phyloP scores from a whole-genome alignment of 2,113 vertebrate genomes.

The Petrocephalus microphthalmus region DNA sequence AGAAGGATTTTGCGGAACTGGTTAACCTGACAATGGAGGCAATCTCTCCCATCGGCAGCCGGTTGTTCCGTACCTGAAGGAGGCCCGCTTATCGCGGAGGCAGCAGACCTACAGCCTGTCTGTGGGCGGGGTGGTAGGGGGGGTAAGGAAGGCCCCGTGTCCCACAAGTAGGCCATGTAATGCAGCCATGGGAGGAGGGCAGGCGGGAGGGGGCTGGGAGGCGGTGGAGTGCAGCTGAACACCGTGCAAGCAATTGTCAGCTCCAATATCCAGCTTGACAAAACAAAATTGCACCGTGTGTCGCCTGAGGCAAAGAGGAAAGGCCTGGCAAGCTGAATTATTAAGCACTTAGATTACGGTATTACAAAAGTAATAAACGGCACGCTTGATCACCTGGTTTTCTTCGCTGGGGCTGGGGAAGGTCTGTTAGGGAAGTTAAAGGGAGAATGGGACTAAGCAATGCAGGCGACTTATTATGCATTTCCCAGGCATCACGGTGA shows the following conservation, averaged over 20 bases:
- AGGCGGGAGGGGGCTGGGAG: not conserved
- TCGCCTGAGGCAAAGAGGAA: not conserved
- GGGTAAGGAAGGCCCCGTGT: slow-evolving; percentile 1
- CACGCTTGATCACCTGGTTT: not conserved
- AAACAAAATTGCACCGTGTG: not conserved
- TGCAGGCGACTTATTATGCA: not conserved
- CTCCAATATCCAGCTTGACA: slow-evolving; percentile 15
- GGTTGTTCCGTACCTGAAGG: slow-evolving; percentile 53
- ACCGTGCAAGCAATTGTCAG: slow-evolving; percentile 9
- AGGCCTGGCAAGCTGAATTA: slow-evolving; percentile 3
- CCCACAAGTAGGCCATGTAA: not conserved
- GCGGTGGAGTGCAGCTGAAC: not conserved
- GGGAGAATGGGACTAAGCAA: not conserved
- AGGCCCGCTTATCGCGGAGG: slow-evolving; percentile 53
- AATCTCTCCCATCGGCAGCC: slow-evolving; percentile 64
- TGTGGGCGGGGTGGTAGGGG: slow-evolving; percentile 35
- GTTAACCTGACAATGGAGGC: slow-evolving; percentile 65
- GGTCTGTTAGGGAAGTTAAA: not conserved
- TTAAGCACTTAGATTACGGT: slow-evolving; percentile 9
- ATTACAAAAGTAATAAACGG: slow-evolving; percentile 20
- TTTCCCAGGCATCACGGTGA: not conserved
- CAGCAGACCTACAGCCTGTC: slow-evolving; percentile 44
- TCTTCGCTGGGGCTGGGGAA: not conserved
- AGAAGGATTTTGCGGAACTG: slow-evolving; percentile 65
- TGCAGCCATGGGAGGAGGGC: not conserved